Evolutionary conservation across 2,797 vertebrate genomes (phyloP).

Genomic region (Gouania willdenowi): DNA sequence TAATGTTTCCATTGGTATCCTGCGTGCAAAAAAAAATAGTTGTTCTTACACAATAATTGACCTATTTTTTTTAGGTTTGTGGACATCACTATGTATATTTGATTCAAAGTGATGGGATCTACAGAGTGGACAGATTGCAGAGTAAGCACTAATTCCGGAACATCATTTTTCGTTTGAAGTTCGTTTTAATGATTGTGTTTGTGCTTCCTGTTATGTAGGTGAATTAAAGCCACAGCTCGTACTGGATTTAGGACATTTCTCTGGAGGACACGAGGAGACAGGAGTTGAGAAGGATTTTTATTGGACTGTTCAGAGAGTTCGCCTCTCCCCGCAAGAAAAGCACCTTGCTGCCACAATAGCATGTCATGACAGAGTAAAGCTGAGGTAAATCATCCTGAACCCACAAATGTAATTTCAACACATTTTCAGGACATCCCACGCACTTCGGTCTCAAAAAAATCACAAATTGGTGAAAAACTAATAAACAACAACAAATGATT

Average conservation of each 20-base stretch:
- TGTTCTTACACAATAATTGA: not conserved
- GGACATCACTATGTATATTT: slow-evolving; percentile 82
- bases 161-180: not conserved
- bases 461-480: too few species aligned
- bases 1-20: too few species aligned
- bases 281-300: slow-evolving; percentile 7
- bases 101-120: slow-evolving; percentile 81
- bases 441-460: too few species aligned
- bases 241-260: slow-evolving; percentile 58
- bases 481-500: too few species aligned
- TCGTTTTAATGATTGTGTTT: slow-evolving; percentile 13
- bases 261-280: slow-evolving; percentile 10
- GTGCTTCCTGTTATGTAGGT: slow-evolving; percentile 48
- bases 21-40: too few species aligned
- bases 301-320: slow-evolving; percentile 81
- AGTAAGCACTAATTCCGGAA: slow-evolving; percentile 76
- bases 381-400: slow-evolving; percentile 30
- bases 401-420: too few species aligned
- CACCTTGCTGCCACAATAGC: slow-evolving; percentile 82
- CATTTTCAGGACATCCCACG: too few species aligned
- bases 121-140: slow-evolving; percentile 74
- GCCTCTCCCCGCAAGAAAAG: slow-evolving; percentile 85
- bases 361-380: slow-evolving; percentile 71
- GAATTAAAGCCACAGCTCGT: slow-evolving; percentile 71
- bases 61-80: slow-evolving; percentile 67